phyloP scores from a whole-genome alignment of 92 coral and sea anemone genomes.

The Parazoanthus atlanticus region DNA sequence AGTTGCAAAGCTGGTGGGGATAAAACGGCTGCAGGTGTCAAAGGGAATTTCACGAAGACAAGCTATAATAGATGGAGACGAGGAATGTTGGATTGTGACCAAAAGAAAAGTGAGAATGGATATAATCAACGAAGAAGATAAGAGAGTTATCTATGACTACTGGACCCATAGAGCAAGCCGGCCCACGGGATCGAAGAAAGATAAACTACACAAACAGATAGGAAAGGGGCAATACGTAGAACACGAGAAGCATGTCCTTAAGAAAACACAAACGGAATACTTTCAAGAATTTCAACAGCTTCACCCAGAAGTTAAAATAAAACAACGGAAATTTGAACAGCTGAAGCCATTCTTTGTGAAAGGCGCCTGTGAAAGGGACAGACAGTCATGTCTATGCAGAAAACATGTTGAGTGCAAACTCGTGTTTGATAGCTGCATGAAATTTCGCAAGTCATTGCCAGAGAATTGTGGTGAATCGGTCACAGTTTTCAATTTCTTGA shows the following conservation, averaged over 20 bases:
- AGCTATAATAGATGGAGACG: slow-evolving; percentile 26
- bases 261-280: slow-evolving; percentile 64
- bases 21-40: slow-evolving; percentile 45
- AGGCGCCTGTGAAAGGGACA: slow-evolving; percentile 52
- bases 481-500: slow-evolving; percentile 36
- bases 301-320: slow-evolving; percentile 53
- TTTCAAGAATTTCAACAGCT: slow-evolving; percentile 54
- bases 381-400: slow-evolving; percentile 53
- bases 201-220: slow-evolving; percentile 25
- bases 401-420: slow-evolving; percentile 56
- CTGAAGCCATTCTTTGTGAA: slow-evolving; percentile 60
- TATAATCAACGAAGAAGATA: slow-evolving; percentile 26
- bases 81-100: slow-evolving; percentile 21
- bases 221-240: slow-evolving; percentile 48
- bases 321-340: slow-evolving; percentile 55
- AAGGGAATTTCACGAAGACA: slow-evolving; percentile 15
- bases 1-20: slow-evolving; percentile 39
- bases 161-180: slow-evolving; percentile 44
- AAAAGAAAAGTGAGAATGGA: slow-evolving; percentile 34
- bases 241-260: slow-evolving; percentile 55
- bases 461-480: slow-evolving; percentile 5
- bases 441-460: slow-evolving; percentile 45
- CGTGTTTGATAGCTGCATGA: slow-evolving; percentile 58
- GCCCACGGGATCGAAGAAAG: slow-evolving; percentile 42
- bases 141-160: slow-evolving; percentile 18